phyloP scores from a whole-genome alignment of 1,140 invertebrate species.

The Oedothorax gibbosus region DNA sequence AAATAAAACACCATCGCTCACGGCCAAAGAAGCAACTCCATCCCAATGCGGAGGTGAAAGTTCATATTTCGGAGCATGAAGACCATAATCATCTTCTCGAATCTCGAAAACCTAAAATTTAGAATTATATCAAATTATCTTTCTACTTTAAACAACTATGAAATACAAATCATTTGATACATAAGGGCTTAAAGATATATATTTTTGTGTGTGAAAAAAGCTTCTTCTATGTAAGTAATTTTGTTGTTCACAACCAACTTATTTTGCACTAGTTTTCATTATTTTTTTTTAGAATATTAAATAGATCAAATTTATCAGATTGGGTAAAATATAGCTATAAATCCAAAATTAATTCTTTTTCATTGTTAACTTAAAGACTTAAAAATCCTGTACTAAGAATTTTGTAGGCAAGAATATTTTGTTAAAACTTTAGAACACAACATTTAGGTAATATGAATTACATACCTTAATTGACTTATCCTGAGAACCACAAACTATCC shows the following conservation, averaged over 20 bases:
- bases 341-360: no score
- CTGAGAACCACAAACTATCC: conserved; percentile 84
- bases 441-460: neutral
- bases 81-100: conserved; percentile 72
- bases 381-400: no score
- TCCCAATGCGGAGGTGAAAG: conserved; percentile 90
- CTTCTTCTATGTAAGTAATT: no score
- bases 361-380: no score
- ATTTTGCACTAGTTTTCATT: no score
- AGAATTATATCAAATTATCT: neutral
- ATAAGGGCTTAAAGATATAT: neutral
- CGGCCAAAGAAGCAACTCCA: conserved; percentile 66
- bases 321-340: no score
- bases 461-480: conserved; percentile 79
- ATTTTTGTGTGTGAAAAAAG: no score
- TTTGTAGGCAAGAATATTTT: no score
- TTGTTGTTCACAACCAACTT: no score
- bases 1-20: conserved; percentile 16
- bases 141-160: neutral
- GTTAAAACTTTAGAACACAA: no score
- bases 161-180: neutral
- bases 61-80: conserved; percentile 76
- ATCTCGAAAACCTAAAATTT: conserved; percentile 75
- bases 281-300: no score
- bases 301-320: no score